Percentiles rank a stretch among this genome's conserved stretches.
phyloP scores from a whole-genome alignment of 2,797 vertebrate species.

The Epinephelus coioides region DNA sequence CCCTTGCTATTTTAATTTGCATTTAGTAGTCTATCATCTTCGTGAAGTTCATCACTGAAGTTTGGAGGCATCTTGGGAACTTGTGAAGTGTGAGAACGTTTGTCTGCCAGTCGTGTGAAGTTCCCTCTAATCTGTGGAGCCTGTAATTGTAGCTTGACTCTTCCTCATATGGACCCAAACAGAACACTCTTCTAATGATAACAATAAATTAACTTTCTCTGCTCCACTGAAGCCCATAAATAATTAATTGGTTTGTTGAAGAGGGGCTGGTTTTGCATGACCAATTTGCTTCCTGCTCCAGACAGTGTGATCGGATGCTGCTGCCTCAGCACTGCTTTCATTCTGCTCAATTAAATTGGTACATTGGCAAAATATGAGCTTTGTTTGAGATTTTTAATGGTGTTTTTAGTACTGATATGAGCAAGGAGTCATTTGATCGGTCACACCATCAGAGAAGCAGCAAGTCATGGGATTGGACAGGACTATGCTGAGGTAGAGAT shows the following conservation, averaged over 20 bases:
- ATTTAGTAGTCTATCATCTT: background rate
- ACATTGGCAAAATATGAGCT: constrained; percentile 75
- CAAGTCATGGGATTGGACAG: background rate
- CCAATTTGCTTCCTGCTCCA: constrained; percentile 70
- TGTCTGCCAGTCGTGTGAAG: constrained; percentile 18
- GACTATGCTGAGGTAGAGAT: background rate
- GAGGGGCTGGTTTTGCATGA: constrained; percentile 79
- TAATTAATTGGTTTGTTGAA: constrained; percentile 87
- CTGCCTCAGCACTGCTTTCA: constrained; percentile 70
- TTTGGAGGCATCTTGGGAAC: constrained; percentile 24
- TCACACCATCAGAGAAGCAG: constrained; percentile 9
- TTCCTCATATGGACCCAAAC: constrained; percentile 72
- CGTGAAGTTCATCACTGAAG: constrained; percentile 9
- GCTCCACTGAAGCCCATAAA: constrained; percentile 85
- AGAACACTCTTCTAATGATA: constrained; percentile 82
- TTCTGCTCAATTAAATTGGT: constrained; percentile 70
- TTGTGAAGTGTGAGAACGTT: constrained; percentile 14
- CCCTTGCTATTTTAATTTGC: background rate
- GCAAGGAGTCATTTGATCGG: constrained; percentile 15
- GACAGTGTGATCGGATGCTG: constrained; percentile 73
- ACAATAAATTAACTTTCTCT: constrained; percentile 87
- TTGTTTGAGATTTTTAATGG: constrained; percentile 48
- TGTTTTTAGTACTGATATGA: constrained; percentile 16
- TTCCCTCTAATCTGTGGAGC: constrained; percentile 51
- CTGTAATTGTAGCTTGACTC: constrained; percentile 66